These are phyloP conservation scores for Dromas ardeola DNA, from an alignment of 2,113 vertebrate genomes.

Conservation along the genomic window DNA sequence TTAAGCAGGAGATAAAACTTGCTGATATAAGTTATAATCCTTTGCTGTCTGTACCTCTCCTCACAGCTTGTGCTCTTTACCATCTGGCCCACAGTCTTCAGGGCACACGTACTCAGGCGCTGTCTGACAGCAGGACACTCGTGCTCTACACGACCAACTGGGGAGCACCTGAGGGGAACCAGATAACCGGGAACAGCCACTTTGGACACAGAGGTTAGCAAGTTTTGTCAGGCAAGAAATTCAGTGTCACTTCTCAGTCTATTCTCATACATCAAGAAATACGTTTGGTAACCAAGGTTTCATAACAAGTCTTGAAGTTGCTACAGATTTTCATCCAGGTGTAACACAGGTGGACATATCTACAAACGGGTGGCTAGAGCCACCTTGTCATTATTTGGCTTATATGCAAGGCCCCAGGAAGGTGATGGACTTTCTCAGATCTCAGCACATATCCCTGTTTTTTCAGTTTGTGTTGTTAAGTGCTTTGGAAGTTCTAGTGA, in stretches of 20 bases:
- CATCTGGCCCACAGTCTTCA: conserved; percentile 40
- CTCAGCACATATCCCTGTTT: background rate
- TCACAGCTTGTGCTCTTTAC: conserved; percentile 24
- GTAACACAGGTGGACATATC: background rate
- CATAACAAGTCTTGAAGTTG: background rate
- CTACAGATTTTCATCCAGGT: background rate
- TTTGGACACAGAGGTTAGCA: background rate
- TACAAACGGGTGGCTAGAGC: background rate
- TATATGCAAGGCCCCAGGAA: background rate
- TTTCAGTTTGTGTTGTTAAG: background rate
- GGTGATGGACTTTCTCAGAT: background rate
- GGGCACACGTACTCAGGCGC: background rate
- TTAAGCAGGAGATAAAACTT: conserved; percentile 34
- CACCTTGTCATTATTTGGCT: background rate
- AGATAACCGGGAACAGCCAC: background rate
- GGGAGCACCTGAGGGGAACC: background rate
- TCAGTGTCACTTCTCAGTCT: background rate
- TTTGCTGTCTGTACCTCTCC: conserved; percentile 13
- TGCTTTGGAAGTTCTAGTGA: background rate
- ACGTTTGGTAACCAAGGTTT: background rate
- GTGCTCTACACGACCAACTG: fast-evolving
- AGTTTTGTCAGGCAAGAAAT: background rate
- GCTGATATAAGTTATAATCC: conserved; percentile 35
- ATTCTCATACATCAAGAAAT: background rate
- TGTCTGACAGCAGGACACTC: background rate